Base-by-base conservation (phyloP, 2,797 vertebrate species). In the Harpagifer antarcticus region DNA sequence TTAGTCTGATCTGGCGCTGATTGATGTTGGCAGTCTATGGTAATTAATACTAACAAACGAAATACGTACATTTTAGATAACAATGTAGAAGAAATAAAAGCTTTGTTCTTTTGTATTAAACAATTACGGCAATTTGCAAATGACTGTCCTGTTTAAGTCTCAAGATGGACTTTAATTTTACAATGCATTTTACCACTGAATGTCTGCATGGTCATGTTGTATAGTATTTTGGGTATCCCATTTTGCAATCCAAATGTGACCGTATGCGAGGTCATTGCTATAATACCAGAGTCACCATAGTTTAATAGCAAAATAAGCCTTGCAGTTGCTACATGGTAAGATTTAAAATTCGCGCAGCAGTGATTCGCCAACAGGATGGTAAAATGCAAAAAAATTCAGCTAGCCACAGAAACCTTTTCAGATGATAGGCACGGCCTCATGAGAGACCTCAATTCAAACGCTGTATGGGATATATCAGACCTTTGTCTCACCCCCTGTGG, bases 401-500 rank as follows among this genome's bases (percentile, higher is more conserved):
- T 37, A 37, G 20, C 53, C 52, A 68, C 54, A 59, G 64, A 77
- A 75, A 78, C 75, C 65, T 72, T 69, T 80, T 59, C 63, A 42
- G 82, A 90, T 92, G 90, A 93, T 83, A 79, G 91, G 63, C 92
- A 88, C 15, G 87, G 88, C 88, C 89, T 83, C 58, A 14, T 3
- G 55, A 74, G 79, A 74, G 89, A 93, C 91, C 90, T 86, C 90
- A 91, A 91, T 91, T 86, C 86, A 89, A 88, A 90, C 86, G 20
- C 75, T 86, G 77, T 71, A 65, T 65, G 68, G 86, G 81, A 88
- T 82, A 68, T 89, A 88, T 84, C 85, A 89, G 91, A 93, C 93
- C 92, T 93, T 92, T 92, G 87, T 91, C 89, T 91, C 90, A 91
- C 86, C 91, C 83, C 65, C 84, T 79, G 9, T 70, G 61, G 78